Conservation (phyloP, 2,888 invertebrate genomes). For the Cloeon dipterum region DNA sequence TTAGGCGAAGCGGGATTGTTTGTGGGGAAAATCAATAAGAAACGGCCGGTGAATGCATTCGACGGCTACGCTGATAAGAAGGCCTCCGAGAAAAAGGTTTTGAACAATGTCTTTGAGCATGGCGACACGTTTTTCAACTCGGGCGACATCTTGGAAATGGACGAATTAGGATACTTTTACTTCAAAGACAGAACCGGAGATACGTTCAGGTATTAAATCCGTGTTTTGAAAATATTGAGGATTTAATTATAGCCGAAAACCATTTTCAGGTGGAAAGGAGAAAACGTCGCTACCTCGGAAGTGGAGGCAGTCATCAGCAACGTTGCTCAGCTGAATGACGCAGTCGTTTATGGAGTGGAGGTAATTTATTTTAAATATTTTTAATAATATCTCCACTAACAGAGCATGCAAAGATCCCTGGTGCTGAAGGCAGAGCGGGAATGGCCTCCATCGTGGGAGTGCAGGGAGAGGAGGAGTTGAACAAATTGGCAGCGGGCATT, state of each 20-base stretch:
- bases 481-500: conserved; percentile 31
- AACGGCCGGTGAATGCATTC: conserved; percentile 33
- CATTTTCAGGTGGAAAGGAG: conserved; percentile 60
- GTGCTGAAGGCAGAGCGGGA: conserved; percentile 74
- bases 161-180: conserved; percentile 80
- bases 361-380: conserved; percentile 21
- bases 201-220: conserved; percentile 34
- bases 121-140: conserved; percentile 85
- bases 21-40: conserved; percentile 42
- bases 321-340: conserved; percentile 45
- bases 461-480: conserved; percentile 38
- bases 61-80: conserved; percentile 45
- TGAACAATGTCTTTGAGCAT: conserved; percentile 51
- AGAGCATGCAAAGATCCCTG: conserved; percentile 25
- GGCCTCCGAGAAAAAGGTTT: conserved; percentile 67
- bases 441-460: conserved; percentile 88
- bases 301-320: conserved; percentile 77
- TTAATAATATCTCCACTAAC: background rate
- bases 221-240: background rate
- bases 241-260: background rate
- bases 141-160: conserved; percentile 70
- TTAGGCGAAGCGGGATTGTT: conserved; percentile 63
- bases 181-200: conserved; percentile 81
- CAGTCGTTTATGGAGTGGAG: conserved; percentile 79
- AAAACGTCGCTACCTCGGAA: conserved; percentile 91